A percentile compares a stretch with the other conserved stretches of the same genome.
These are phyloP conservation scores for Trissolcus japonicus DNA, from an alignment of 2,888 invertebrate species.

Conservation along the genomic window DNA sequence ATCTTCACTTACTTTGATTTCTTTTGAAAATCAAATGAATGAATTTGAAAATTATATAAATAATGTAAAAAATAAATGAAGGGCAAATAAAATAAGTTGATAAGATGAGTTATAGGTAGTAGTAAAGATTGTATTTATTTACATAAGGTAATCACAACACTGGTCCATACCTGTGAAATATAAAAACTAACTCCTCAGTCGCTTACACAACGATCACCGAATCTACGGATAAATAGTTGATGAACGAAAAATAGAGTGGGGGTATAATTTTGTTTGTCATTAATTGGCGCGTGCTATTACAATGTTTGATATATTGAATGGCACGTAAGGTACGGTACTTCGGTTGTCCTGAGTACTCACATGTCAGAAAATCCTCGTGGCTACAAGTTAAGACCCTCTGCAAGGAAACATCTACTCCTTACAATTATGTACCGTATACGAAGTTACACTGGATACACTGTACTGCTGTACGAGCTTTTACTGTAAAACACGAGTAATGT, in stretches of 20 bases:
- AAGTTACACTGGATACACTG: constrained; percentile 7
- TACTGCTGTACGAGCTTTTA: neutral
- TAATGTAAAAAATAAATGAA: constrained; percentile 7
- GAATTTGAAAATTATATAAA: constrained; percentile 1
- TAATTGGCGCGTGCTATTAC: constrained; percentile 61
- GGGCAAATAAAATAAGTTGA: constrained; percentile 18
- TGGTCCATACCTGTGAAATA: constrained; percentile 65
- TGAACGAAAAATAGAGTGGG: constrained; percentile 20
- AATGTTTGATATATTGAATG: constrained; percentile 69
- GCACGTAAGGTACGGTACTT: constrained; percentile 71
- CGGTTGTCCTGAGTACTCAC: constrained; percentile 44
- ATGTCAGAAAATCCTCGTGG: constrained; percentile 47
- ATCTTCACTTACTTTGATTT: too few relatives aligned
- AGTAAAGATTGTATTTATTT: constrained; percentile 67
- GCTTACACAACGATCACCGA: constrained; percentile 43
- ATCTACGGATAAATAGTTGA: constrained; percentile 48
- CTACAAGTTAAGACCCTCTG: constrained; percentile 36
- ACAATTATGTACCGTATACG: constrained; percentile 11
- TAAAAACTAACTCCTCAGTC: constrained; percentile 65
- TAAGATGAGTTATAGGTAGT: constrained; percentile 17
- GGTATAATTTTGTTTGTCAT: constrained; percentile 9
- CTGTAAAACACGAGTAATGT: constrained; percentile 7
- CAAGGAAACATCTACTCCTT: constrained; percentile 33
- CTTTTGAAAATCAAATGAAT: too few relatives aligned
- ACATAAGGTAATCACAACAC: constrained; percentile 69